Percentiles rank a stretch among this genome's conserved stretches.
Evolutionary conservation across 2,888 invertebrate genomes (phyloP).

Genomic region (Amblyteles armatorius): DNA sequence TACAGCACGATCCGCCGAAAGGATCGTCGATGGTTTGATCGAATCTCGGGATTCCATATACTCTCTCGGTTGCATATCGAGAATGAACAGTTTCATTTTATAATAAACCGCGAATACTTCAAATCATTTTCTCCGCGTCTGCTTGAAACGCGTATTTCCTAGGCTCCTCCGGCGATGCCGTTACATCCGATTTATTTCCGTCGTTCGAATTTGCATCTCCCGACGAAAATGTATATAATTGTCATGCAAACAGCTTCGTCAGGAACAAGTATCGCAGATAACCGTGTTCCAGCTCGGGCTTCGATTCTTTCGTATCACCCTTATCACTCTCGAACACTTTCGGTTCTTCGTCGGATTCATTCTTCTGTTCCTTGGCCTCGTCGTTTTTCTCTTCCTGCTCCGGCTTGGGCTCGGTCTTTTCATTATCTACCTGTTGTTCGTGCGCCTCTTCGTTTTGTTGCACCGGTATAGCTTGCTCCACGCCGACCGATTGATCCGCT

Average conservation of each 20-base stretch:
- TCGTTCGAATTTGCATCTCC: constrained; percentile 45
- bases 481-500: constrained; percentile 18
- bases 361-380: constrained; percentile 37
- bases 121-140: constrained; percentile 16
- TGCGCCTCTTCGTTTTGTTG: background rate
- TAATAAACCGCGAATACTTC: background rate
- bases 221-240: constrained; percentile 70
- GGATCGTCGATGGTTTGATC: background rate
- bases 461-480: background rate
- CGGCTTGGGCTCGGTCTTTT: constrained; percentile 37
- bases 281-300: constrained; percentile 75
- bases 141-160: constrained; percentile 19
- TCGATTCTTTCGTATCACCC: constrained; percentile 63
- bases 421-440: constrained; percentile 3
- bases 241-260: constrained; percentile 81
- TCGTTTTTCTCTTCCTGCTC: constrained; percentile 10
- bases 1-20: background rate
- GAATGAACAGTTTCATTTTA: background rate
- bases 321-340: constrained; percentile 64
- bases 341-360: constrained; percentile 49
- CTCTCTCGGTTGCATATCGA: background rate
- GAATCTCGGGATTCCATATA: background rate
- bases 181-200: constrained; percentile 63
- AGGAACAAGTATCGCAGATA: constrained; percentile 79
- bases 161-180: constrained; percentile 19